phyloP scores from a whole-genome alignment of 2,888 invertebrate genomes.

The Punctoribates punctum region DNA sequence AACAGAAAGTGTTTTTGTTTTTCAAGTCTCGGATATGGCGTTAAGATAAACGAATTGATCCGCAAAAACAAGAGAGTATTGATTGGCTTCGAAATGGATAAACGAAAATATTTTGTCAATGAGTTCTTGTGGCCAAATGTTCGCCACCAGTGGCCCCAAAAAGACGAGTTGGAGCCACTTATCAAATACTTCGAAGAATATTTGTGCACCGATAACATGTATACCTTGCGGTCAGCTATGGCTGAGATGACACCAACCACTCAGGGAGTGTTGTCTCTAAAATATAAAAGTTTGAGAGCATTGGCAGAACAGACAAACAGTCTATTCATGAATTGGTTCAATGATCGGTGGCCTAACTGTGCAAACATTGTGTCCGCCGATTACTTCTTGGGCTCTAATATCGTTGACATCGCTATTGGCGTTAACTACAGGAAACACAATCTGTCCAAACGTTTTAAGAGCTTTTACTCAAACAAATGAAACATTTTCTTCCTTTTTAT shows the following conservation, averaged over 20 bases:
- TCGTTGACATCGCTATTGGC: slow-evolving; percentile 39
- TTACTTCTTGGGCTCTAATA: slow-evolving; percentile 47
- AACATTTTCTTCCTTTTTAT: too few species aligned
- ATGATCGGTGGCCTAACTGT: slow-evolving; percentile 45
- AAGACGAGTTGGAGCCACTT: slow-evolving; percentile 59
- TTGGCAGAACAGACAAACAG: slow-evolving; percentile 47
- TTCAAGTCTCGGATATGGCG: slow-evolving; percentile 43
- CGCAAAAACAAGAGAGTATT: slow-evolving; percentile 26
- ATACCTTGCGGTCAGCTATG: slow-evolving; percentile 45
- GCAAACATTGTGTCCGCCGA: slow-evolving; percentile 48
- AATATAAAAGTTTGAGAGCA: slow-evolving; percentile 46
- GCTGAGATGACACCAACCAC: slow-evolving; percentile 47
- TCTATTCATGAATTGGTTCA: slow-evolving; percentile 45
- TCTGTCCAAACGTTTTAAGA: not conserved
- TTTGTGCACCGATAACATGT: slow-evolving; percentile 10
- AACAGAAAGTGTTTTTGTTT: not conserved
- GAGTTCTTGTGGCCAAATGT: slow-evolving; percentile 31
- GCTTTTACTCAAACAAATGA: not conserved
- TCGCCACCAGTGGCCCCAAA: slow-evolving; percentile 61
- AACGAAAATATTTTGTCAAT: not conserved
- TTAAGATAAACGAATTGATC: slow-evolving; percentile 15
- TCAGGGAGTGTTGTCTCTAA: slow-evolving; percentile 42
- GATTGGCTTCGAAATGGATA: slow-evolving; percentile 7
- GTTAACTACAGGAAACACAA: slow-evolving; percentile 4
- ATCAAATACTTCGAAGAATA: slow-evolving; percentile 57